Percentiles rank a stretch among this genome's conserved stretches.
phyloP scores from a whole-genome alignment of 2,888 invertebrate species.

The Cotesia congregata region DNA sequence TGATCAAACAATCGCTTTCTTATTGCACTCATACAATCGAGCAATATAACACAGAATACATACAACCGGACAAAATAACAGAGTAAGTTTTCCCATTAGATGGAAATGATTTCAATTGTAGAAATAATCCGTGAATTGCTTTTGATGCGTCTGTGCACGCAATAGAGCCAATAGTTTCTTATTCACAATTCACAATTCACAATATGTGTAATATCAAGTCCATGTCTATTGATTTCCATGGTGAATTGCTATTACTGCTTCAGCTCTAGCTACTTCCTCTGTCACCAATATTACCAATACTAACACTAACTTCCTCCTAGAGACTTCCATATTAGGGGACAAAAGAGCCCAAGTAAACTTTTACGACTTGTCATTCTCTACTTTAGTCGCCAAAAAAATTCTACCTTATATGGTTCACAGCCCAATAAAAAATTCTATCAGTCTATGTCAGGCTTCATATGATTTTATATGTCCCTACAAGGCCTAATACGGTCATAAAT shows the following conservation, averaged over 20 bases:
- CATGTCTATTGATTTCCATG: slow-evolving; percentile 17
- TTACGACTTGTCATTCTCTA: no score
- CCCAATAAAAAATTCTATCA: no score
- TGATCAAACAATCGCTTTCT: not conserved
- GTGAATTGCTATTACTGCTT: not conserved
- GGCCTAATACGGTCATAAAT: no score
- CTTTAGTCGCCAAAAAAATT: no score
- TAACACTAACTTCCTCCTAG: not conserved
- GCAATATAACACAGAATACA: not conserved
- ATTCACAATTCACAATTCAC: not conserved
- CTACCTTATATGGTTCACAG: no score
- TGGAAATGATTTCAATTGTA: slow-evolving; percentile 21
- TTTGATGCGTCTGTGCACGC: slow-evolving; percentile 37
- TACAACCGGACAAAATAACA: not conserved
- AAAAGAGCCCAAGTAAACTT: no score
- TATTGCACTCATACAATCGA: not conserved
- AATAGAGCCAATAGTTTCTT: slow-evolving; percentile 37
- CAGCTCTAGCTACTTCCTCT: not conserved
- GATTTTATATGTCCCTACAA: no score
- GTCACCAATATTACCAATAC: not conserved
- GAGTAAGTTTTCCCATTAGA: slow-evolving; percentile 11
- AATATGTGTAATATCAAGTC: not conserved
- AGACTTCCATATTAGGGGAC: not conserved
- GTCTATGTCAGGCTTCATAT: no score
- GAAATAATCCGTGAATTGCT: slow-evolving; percentile 34